Percentiles rank a stretch among this genome's conserved stretches.
Conservation (phyloP, 2,797 vertebrate genomes). For the Hippoglossus hippoglossus region DNA sequence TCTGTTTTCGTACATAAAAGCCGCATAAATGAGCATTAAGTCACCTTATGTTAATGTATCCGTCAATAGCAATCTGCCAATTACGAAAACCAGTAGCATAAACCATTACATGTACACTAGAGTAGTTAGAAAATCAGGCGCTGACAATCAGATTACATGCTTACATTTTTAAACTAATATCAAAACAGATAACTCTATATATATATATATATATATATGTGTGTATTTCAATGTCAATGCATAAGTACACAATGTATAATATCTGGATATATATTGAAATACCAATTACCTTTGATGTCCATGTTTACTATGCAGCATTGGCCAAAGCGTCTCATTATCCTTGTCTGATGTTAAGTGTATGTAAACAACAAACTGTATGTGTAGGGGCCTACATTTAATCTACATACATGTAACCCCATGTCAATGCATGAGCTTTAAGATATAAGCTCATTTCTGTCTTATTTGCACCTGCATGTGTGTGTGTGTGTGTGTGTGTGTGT, state of each 20-base stretch:
- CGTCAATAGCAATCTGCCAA: no score
- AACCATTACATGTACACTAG: not conserved
- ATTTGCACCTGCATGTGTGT: constrained; percentile 7
- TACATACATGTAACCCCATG: constrained; percentile 3
- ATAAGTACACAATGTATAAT: not conserved
- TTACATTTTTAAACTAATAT: not conserved
- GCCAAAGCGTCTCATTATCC: not conserved
- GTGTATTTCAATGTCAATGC: not conserved
- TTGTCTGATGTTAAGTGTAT: not conserved
- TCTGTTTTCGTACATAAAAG: not conserved
- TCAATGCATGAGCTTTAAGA: constrained; percentile 10
- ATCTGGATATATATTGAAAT: no score
- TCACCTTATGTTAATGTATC: no score
- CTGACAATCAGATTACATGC: not conserved
- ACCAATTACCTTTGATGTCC: no score
- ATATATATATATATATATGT: no score
- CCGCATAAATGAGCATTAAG: no score
- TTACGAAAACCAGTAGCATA: not conserved
- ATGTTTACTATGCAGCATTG: no score
- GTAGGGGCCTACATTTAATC: not conserved
- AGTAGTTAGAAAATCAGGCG: not conserved
- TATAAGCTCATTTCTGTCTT: constrained; percentile 12
- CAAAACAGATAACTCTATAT: not conserved
- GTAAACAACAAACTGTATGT: not conserved
- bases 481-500: constrained; percentile 2